Evolutionary conservation across 2,113 vertebrate species (phyloP).

Genomic region (Apteryx mantelli): DNA sequence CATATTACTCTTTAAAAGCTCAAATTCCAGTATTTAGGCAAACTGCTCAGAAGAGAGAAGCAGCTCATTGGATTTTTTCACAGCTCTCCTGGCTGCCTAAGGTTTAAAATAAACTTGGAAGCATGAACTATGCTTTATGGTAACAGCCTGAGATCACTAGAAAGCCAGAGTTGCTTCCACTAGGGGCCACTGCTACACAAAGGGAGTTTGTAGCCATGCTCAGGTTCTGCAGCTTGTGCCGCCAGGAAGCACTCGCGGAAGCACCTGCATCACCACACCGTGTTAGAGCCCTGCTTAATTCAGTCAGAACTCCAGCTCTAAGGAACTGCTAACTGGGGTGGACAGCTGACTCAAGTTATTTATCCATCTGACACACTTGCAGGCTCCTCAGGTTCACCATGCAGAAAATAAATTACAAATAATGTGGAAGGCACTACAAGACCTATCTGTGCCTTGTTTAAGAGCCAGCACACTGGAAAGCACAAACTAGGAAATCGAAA

Average conservation of each 20-base stretch:
- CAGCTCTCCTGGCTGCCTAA: background rate
- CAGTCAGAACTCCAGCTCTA: background rate
- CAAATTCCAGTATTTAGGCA: background rate
- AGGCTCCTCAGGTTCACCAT: background rate
- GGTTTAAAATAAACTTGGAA: background rate
- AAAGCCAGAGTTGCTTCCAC: background rate
- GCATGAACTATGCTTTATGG: background rate
- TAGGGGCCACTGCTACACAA: constrained; percentile 1
- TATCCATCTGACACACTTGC: background rate
- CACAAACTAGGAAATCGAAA: background rate
- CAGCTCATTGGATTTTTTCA: rapidly evolving
- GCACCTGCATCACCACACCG: background rate
- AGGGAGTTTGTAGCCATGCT: rapidly evolving
- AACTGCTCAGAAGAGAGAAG: background rate
- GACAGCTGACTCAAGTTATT: background rate
- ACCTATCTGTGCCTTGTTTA: background rate
- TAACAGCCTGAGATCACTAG: background rate
- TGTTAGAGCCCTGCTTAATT: rapidly evolving
- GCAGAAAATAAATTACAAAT: background rate
- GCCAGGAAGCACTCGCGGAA: background rate
- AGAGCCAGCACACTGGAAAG: background rate
- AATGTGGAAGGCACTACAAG: background rate
- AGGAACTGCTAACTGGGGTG: background rate
- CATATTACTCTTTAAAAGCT: background rate
- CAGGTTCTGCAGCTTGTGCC: background rate